Base-by-base conservation (phyloP, 2,888 invertebrate genomes). In the Colostygia pectinataria region DNA sequence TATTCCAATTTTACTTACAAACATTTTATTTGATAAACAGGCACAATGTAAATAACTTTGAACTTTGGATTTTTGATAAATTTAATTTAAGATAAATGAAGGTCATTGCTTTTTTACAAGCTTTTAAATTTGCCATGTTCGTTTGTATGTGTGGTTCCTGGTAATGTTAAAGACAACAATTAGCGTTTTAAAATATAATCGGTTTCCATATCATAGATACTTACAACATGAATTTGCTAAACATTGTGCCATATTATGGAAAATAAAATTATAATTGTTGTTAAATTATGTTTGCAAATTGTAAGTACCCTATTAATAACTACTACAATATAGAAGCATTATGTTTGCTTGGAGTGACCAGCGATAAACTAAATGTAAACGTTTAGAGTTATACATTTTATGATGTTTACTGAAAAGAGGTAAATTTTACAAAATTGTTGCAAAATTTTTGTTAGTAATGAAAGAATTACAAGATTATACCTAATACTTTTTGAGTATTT, bases 391-490 rank as follows among this genome's bases (percentile, higher is more conserved):
- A 66, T 64, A 64, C 49, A 59, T 69, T 72, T 72, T 74, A 70
- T 68, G 70, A 72, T 70, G 70, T 74, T 68, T 73, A 74, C 66
- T 71, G 60, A 67, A 60, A 68, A 52, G 68, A 71, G 63, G 59
- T 72, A 71, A 66, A 69, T 68, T 74, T 74, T 70, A 73, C 67
- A 68, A 71, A 70, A 66, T 68, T 71, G 74, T 74, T 74, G 65
- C 68, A 68, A 70, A 61, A 71, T 60, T 52, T 63, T 68, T 74
- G 73, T 74, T 71, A 71, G 73, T 73, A 71, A 71, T 71, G 59
- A 66, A 66, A 63, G 62, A 73, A 69, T 73, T 74, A 74, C 74
- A 74, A 68, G 65, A 68, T 66, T 68, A 68, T 66, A n/a, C n/a
- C n/a, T n/a, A 72, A 71, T 68, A 70, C 66, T 65, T 61, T 68